Conservation (phyloP, 2,888 invertebrate species). For the Folsomia candida region DNA sequence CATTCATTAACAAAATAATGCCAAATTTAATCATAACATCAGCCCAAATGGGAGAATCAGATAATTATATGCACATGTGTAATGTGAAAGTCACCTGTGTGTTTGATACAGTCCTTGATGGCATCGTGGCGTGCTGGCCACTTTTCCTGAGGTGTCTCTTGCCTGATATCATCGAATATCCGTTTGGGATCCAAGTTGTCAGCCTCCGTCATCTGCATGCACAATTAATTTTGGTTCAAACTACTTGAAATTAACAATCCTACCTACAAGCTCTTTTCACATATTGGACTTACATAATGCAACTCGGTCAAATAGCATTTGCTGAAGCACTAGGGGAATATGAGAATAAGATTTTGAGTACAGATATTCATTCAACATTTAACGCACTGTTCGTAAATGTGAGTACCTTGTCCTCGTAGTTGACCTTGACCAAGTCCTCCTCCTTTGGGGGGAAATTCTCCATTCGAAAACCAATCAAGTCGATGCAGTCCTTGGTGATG, state of each 20-base stretch:
- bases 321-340: slow-evolving; percentile 19
- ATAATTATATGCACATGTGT: too few relatives aligned
- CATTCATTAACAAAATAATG: not conserved
- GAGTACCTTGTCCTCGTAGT: slow-evolving; percentile 17
- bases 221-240: not conserved
- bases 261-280: not conserved
- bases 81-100: not conserved
- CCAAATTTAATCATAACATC: not conserved
- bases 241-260: not conserved
- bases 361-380: not conserved
- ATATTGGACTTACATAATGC: slow-evolving; percentile 12
- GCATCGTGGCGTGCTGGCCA: not conserved
- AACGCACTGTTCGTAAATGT: too few relatives aligned
- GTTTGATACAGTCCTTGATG: not conserved
- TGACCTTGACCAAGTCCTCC: slow-evolving; percentile 11
- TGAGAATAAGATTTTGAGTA: not conserved
- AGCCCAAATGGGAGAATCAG: too few relatives aligned
- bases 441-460: slow-evolving; percentile 14
- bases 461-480: slow-evolving; percentile 6
- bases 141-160: not conserved
- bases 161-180: slow-evolving; percentile 2
- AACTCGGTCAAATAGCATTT: slow-evolving; percentile 17
- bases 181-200: not conserved
- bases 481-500: not conserved
- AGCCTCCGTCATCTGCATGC: not conserved